phyloP scores from a whole-genome alignment of 2,888 invertebrate species.

The Chaetoderma sp. region DNA sequence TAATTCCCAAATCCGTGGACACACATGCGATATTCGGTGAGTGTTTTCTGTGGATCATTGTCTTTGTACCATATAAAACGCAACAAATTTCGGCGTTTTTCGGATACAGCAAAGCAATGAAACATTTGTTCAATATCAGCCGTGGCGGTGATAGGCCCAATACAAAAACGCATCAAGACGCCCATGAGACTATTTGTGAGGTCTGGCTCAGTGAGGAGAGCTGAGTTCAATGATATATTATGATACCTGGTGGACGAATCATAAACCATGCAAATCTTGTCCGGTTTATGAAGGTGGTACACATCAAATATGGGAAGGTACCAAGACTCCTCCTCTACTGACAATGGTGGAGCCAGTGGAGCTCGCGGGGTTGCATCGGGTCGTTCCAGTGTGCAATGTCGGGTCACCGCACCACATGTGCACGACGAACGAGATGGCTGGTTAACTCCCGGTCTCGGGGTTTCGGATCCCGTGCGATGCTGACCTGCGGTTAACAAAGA shows the following conservation, averaged over 20 bases:
- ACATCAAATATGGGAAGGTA: slow-evolving; percentile 20
- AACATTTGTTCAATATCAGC: slow-evolving; percentile 26
- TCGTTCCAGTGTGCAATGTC: no score
- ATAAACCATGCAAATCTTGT: slow-evolving; percentile 19
- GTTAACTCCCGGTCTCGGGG: no score
- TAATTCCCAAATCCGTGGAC: slow-evolving; percentile 29
- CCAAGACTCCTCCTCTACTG: slow-evolving; percentile 9
- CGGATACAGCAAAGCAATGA: slow-evolving; percentile 9
- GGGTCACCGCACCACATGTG: no score
- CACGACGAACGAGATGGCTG: no score
- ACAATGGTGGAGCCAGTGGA: slow-evolving; percentile 3
- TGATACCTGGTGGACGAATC: slow-evolving; percentile 25
- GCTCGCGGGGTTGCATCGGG: no score
- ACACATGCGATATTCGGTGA: slow-evolving; percentile 15
- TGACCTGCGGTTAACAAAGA: no score
- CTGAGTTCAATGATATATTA: slow-evolving; percentile 16
- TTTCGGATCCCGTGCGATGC: no score
- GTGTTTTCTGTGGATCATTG: slow-evolving; percentile 7
- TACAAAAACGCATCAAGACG: slow-evolving; percentile 17
- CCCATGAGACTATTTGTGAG: slow-evolving; percentile 22
- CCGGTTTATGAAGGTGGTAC: slow-evolving; percentile 24
- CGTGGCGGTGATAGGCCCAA: slow-evolving; percentile 6
- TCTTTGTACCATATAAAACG: slow-evolving; percentile 20
- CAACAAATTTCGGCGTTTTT: slow-evolving; percentile 20
- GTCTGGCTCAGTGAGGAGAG: slow-evolving; percentile 22